Percentiles rank a stretch among this genome's conserved stretches.
Evolutionary conservation across 2,888 invertebrate genomes (phyloP).

Genomic region (Drosophila austrosaltans): DNA sequence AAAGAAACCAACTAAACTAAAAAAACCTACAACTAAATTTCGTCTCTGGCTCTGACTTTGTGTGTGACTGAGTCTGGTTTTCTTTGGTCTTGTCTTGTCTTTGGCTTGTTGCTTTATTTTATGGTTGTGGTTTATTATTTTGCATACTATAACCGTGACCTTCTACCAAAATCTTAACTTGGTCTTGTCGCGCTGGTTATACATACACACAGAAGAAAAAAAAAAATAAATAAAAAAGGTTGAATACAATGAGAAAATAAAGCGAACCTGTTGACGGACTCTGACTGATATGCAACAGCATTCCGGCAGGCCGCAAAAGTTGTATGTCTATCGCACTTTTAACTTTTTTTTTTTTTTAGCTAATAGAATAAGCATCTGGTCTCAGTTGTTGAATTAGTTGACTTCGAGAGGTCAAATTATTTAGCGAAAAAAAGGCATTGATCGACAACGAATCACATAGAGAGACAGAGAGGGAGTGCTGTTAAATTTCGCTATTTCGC

Average conservation of each 20-base stretch:
- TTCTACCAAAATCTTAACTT: slow-evolving; percentile 47
- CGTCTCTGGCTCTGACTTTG: background rate
- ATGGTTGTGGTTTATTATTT: slow-evolving; percentile 38
- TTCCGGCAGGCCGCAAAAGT: slow-evolving; percentile 31
- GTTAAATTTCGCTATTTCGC: slow-evolving; percentile 66
- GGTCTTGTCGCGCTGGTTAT: slow-evolving; percentile 42
- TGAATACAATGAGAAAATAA: background rate
- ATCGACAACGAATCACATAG: slow-evolving; percentile 61
- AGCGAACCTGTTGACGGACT: slow-evolving; percentile 18
- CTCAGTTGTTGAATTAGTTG: slow-evolving; percentile 61
- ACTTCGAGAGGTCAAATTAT: slow-evolving; percentile 73
- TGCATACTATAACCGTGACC: slow-evolving; percentile 72
- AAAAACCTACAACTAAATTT: slow-evolving; percentile 15
- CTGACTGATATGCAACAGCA: too few species aligned
- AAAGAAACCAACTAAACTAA: slow-evolving; percentile 10
- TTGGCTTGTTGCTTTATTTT: background rate
- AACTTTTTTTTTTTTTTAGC: slow-evolving; percentile 47
- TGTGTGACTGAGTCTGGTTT: slow-evolving; percentile 50
- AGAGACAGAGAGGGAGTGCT: slow-evolving; percentile 24
- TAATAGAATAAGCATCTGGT: slow-evolving; percentile 62
- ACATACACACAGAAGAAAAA: slow-evolving; percentile 34
- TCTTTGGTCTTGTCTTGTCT: slow-evolving; percentile 38
- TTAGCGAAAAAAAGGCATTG: slow-evolving; percentile 69
- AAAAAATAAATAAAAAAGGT: too few species aligned
- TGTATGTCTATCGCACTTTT: slow-evolving; percentile 34